Evolutionary conservation across 1,140 invertebrate genomes (phyloP).

Genomic region (Tetragnatha versicolor): DNA sequence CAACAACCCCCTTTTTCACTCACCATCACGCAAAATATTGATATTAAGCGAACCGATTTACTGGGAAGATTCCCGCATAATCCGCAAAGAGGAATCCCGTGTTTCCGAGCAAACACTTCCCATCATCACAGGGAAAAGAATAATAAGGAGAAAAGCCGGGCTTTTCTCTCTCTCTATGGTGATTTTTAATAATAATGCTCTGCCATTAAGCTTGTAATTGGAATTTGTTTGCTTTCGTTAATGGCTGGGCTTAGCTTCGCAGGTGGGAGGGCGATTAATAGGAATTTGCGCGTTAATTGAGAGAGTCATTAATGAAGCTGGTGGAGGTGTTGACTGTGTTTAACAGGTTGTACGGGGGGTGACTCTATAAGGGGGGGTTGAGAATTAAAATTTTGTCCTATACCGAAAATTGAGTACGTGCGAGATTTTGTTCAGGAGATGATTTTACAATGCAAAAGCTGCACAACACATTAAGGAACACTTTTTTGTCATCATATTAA

Average conservation of each 20-base stretch:
- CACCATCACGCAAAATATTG: conserved; percentile 45
- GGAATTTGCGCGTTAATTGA: conserved; percentile 44
- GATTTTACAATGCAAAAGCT: too few relatives aligned
- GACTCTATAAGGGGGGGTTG: neutral
- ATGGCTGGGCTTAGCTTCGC: conserved; percentile 42
- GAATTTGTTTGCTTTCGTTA: conserved; percentile 49
- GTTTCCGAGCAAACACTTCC: conserved; percentile 40
- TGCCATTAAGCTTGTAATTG: conserved; percentile 38
- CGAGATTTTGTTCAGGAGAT: too few relatives aligned
- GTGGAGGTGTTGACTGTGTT: neutral
- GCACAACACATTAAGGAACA: too few relatives aligned
- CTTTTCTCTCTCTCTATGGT: too few relatives aligned
- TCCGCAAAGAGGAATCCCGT: conserved; percentile 49
- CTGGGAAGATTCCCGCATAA: conserved; percentile 35
- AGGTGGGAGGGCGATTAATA: conserved; percentile 17
- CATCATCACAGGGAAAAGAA: too few relatives aligned
- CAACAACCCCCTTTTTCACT: too few relatives aligned
- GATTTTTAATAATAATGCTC: conserved; percentile 46
- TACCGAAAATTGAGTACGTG: too few relatives aligned
- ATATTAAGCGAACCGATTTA: conserved; percentile 40
- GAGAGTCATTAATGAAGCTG: conserved; percentile 42
- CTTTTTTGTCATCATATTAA: too few relatives aligned
- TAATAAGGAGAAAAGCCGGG: too few relatives aligned
- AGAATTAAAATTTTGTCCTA: too few relatives aligned
- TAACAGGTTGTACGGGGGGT: neutral